phyloP scores from a whole-genome alignment of 2,797 vertebrate genomes.

The Ciconia nigra region DNA sequence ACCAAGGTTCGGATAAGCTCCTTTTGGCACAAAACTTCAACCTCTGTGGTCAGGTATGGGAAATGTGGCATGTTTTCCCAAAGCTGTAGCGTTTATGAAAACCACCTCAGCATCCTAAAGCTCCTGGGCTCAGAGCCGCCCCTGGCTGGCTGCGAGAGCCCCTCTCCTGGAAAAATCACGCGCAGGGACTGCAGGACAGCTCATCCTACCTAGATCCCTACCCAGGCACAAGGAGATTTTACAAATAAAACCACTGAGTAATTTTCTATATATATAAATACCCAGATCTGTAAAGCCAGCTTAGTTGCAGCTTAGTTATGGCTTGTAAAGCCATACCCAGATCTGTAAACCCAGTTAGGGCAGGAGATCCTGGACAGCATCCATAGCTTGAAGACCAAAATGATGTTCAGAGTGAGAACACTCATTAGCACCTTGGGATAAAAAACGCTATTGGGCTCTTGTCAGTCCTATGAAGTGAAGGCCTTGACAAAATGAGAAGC shows the following conservation, averaged over 20 bases:
- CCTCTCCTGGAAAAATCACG: not conserved
- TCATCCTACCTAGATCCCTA: not conserved
- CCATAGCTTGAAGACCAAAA: not conserved
- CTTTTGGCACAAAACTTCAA: not conserved
- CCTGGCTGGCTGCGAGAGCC: not conserved
- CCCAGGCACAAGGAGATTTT: not conserved
- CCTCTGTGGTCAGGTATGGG: not conserved
- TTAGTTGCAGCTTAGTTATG: not conserved
- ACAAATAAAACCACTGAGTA: not conserved
- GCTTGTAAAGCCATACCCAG: not conserved
- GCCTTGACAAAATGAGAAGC: not conserved
- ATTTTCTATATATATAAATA: not conserved
- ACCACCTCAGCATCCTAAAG: not conserved
- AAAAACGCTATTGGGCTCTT: not conserved
- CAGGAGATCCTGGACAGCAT: not conserved
- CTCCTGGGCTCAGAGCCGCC: not conserved
- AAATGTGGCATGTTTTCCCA: fast-evolving
- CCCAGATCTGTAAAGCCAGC: not conserved
- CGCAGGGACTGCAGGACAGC: not conserved
- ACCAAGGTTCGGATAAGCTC: not conserved
- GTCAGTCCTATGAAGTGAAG: not conserved
- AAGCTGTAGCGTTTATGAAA: not conserved
- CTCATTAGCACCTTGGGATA: not conserved
- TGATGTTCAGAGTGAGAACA: not conserved
- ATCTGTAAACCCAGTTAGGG: not conserved